Evolutionary conservation across 2,113 vertebrate genomes (phyloP), one percentile per base, ranked within the genome.

Genomic region (Notarius lentiginosus): DNA sequence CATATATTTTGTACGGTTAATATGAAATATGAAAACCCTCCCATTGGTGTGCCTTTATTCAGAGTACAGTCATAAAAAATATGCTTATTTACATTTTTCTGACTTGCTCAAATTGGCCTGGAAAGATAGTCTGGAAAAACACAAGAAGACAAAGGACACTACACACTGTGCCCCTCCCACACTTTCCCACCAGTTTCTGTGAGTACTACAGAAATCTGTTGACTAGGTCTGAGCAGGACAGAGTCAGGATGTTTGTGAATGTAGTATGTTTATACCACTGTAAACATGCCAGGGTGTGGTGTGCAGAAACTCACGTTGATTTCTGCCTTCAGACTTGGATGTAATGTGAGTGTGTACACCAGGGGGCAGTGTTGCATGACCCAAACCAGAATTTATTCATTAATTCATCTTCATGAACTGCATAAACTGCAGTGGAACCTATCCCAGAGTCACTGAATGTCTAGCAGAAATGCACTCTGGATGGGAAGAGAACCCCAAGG

Each of bases 301-400:
- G 66, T 68, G 27, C 27, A 34, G 14, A 34, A 14, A 70, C 27
- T 15, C 12, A 8, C 9, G 17, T 15, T 17, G 11, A 18, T 11
- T 73, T 73, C 70, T 47, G 17, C 18, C 34, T 47, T 47, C 14
- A 73, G 41, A 72, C 17, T 72, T 41, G 17, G 1, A 47, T 47
- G 18, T 73, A 49, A 22, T 5, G 18, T 11, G 41, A 49, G 20
- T 73, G 18, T 75, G 72, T 49, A 24, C 47, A 75, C 41, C 51
- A 75, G 72, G 72, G 41, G 72, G 72, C 72, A 75, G 72, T 72
- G 70, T 72, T 72, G 34, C 17, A 20, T 47, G 70, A 47, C 14
- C 68, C 30, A 41, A 72, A 72, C 70, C 17, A 20, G 18, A 41
- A 72, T 47, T 47, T 41, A 72, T 72, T 72, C 17, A 72, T 72